Evolutionary conservation across 2,113 vertebrate genomes (phyloP), one percentile per base, ranked within the genome.

Genomic region (Bostrychus sinensis): DNA sequence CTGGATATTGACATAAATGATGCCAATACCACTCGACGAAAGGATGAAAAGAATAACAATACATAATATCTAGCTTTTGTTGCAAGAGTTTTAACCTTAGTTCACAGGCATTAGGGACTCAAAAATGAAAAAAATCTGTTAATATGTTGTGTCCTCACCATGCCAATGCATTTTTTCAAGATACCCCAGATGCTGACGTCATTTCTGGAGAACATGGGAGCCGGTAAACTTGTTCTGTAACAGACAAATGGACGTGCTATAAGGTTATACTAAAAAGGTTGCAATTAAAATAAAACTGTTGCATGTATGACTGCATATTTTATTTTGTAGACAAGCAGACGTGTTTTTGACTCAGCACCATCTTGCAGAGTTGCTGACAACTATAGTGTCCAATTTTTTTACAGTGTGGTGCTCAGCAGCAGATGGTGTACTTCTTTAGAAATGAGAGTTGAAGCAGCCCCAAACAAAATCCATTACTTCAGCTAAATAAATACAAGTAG

Each of bases 141-240:
- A 10, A 19, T 3, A 10, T 16, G 1, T 10, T 38, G 5, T 6
- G 2, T 13, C 48, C 92, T 89, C 88, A 99, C 97, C 97, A 98
- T 98, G 89, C 97, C 97, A 55, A 99, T 98, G 85, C 96, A 99
- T 85, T 98, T 99, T 82, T 96, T 95, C 70, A 99, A 92, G 89
- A 98, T 96, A 80, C 96, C 96, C 96, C 97, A 99, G 86, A 99
- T 94, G 87, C 96, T 98, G 87, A 98, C 95, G 39, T 98, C 95
- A 66, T 98, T 98, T 90, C 96, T 94, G 80, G 97, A 98, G 89
- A 97, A 98, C 96, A 98, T 98, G 0, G 96, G 95, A 62, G 94
- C 92, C 3, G 97, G 97, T 61, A 99, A 89, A 79, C 91, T 94
- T 68, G 93, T 92, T 90, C 97, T 99, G 80, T 62, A 79, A 23